A percentile compares a stretch with the other conserved stretches of the same genome.
phyloP scores from a whole-genome alignment of 1,140 invertebrate species.

The Aricia agestis region DNA sequence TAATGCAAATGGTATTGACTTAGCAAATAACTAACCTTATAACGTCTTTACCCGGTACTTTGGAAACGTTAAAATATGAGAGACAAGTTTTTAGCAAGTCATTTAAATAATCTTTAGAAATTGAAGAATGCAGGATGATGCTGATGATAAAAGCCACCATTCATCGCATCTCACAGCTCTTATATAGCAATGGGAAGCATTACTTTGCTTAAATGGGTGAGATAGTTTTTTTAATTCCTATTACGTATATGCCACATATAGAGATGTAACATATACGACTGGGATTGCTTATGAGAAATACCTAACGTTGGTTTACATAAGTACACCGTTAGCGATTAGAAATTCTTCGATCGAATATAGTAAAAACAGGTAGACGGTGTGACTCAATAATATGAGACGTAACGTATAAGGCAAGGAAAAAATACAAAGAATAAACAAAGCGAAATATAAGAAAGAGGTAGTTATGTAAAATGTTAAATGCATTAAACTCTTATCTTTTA shows the following conservation, averaged over 20 bases:
- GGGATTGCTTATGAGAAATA: neutral
- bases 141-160: neutral
- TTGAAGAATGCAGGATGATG: too few relatives aligned
- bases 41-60: too few relatives aligned
- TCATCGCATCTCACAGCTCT: neutral
- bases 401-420: too few relatives aligned
- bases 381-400: neutral
- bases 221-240: slow-evolving; percentile 11
- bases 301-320: slow-evolving; percentile 9
- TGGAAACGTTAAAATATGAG: too few relatives aligned
- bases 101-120: too few relatives aligned
- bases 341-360: neutral
- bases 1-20: too few relatives aligned
- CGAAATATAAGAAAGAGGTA: neutral
- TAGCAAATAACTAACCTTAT: too few relatives aligned
- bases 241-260: slow-evolving; percentile 3
- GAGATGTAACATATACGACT: neutral
- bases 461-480: neutral
- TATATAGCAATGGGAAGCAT: slow-evolving; percentile 1
- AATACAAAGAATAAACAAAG: neutral
- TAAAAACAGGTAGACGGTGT: neutral
- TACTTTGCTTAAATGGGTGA: slow-evolving; percentile 11
- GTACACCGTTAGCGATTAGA: slow-evolving; percentile 9
- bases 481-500: too few relatives aligned
- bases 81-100: too few relatives aligned